These are phyloP conservation scores for Bursaphelenchus mucronatus DNA, from an alignment of 1,140 invertebrate genomes.

Conservation along the genomic window DNA sequence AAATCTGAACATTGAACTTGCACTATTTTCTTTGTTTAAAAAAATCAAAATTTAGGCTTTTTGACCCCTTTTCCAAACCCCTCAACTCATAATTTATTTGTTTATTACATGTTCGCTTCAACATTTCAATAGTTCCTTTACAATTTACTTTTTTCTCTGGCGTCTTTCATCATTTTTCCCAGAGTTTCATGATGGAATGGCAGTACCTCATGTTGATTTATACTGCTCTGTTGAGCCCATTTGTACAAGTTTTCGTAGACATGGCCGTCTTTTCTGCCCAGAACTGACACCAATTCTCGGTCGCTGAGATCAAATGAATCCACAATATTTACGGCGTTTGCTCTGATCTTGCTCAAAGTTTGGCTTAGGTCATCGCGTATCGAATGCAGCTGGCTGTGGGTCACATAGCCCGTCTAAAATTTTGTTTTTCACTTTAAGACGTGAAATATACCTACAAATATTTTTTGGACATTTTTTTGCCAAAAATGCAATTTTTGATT, in stretches of 20 bases:
- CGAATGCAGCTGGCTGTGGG: conserved; percentile 7
- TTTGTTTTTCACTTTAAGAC: background rate
- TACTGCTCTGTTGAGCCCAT: conserved; percentile 73
- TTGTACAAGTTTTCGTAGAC: conserved; percentile 82
- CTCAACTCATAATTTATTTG: too few species aligned
- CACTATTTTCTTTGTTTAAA: too few species aligned
- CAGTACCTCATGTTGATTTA: conserved; percentile 67
- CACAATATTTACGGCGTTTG: conserved; percentile 81
- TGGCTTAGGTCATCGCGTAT: conserved; percentile 66
- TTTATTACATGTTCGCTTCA: too few species aligned
- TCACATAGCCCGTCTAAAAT: conserved; percentile 20
- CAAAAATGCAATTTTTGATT: too few species aligned
- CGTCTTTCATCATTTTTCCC: conserved; percentile 30
- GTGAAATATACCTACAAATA: too few species aligned
- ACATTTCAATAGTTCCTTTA: background rate
- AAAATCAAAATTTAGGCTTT: too few species aligned
- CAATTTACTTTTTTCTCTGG: conserved; percentile 21
- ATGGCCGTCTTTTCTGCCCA: conserved; percentile 82
- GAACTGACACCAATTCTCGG: conserved; percentile 73
- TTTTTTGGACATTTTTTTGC: too few species aligned
- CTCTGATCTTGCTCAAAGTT: conserved; percentile 70
- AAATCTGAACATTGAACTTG: too few species aligned
- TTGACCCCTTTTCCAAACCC: too few species aligned
- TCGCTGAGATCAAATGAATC: conserved; percentile 84
- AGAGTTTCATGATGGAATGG: conserved; percentile 31